Evolutionary conservation across 2,888 invertebrate genomes (phyloP).

Genomic region (Sarcophaga subvicina): DNA sequence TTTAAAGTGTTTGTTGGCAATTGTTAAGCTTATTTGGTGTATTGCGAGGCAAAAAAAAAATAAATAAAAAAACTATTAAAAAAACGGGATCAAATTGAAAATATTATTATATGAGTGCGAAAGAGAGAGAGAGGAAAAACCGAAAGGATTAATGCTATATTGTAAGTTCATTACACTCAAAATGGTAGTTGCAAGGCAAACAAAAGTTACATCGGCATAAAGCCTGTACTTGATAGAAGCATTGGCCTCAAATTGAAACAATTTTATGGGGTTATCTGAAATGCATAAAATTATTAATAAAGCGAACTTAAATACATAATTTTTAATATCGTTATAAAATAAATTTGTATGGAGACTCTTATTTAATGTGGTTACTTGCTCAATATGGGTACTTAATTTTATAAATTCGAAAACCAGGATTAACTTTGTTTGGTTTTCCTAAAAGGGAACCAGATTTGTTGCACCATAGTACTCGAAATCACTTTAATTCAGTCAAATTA

Average conservation of each 20-base stretch:
- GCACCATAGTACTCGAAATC: too few relatives aligned
- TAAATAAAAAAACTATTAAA: background rate
- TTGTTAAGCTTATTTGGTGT: constrained; percentile 44
- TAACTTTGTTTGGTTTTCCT: too few relatives aligned
- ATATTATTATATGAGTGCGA: background rate
- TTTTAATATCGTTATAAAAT: background rate
- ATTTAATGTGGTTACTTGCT: too few relatives aligned
- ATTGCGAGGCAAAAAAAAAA: constrained; percentile 1
- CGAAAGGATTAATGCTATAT: background rate
- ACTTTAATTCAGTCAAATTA: too few relatives aligned
- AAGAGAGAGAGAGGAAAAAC: background rate
- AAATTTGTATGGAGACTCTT: background rate
- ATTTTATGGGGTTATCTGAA: background rate
- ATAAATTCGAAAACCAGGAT: too few relatives aligned
- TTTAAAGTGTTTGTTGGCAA: constrained; percentile 34
- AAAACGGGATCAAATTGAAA: background rate
- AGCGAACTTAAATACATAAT: background rate
- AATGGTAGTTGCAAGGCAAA: background rate
- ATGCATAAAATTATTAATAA: background rate
- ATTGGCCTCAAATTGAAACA: background rate
- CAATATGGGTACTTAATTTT: too few relatives aligned
- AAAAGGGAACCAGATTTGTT: too few relatives aligned
- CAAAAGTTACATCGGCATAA: background rate
- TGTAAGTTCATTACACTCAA: constrained; percentile 1
- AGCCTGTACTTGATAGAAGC: background rate